A percentile compares a stretch with the other conserved stretches of the same genome.
phyloP scores from a whole-genome alignment of 2,113 vertebrate species.

The Varanus komodoensis region DNA sequence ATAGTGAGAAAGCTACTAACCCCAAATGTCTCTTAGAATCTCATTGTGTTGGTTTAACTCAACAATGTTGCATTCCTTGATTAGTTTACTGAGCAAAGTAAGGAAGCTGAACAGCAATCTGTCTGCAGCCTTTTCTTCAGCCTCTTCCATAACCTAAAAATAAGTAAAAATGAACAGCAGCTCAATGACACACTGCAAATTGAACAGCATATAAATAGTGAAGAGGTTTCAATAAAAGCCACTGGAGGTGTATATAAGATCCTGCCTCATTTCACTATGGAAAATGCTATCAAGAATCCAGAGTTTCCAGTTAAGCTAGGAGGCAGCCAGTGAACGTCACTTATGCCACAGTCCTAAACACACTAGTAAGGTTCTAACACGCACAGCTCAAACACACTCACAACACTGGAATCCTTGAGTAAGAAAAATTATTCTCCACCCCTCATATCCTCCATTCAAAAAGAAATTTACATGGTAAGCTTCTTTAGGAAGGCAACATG shows the following conservation, averaged over 20 bases:
- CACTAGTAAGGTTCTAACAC: neutral
- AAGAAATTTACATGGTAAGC: neutral
- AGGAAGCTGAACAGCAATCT: slow-evolving; percentile 90
- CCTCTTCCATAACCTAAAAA: slow-evolving; percentile 87
- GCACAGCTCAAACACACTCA: too few species aligned
- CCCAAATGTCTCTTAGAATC: slow-evolving; percentile 84
- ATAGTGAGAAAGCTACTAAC: slow-evolving; percentile 42
- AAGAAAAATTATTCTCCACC: neutral
- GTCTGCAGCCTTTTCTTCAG: slow-evolving; percentile 91
- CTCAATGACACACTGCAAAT: neutral
- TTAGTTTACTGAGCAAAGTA: slow-evolving; percentile 88
- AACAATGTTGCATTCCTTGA: slow-evolving; percentile 86
- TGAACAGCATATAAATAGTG: neutral
- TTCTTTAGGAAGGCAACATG: neutral
- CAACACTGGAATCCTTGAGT: neutral
- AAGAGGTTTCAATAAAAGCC: neutral
- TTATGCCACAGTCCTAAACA: neutral
- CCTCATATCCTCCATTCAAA: neutral
- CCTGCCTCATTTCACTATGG: neutral
- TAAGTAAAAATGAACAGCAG: neutral
- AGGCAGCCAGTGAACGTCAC: neutral
- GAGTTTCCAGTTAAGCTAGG: neutral
- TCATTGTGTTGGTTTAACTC: slow-evolving; percentile 80
- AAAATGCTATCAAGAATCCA: neutral
- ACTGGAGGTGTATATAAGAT: neutral